Percentiles rank a stretch among this genome's conserved stretches.
phyloP scores from a whole-genome alignment of 2,888 invertebrate species.

The Agrotis clavis region DNA sequence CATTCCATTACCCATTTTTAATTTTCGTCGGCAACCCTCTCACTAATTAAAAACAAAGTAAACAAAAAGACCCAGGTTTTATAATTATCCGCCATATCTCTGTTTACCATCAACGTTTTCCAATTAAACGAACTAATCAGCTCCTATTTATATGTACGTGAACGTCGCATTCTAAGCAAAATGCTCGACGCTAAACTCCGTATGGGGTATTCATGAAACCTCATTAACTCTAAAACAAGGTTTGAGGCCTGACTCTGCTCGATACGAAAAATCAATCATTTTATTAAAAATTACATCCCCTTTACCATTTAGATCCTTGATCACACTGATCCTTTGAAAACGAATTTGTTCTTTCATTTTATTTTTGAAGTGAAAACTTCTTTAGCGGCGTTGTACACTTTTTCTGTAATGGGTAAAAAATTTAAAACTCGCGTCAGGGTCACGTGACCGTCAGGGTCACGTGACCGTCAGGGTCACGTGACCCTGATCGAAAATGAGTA shows the following conservation, averaged over 20 bases:
- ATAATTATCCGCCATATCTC: conserved; percentile 55
- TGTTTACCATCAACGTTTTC: conserved; percentile 57
- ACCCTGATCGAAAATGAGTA: too few species aligned
- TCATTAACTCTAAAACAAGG: conserved; percentile 47
- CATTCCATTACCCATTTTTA: not conserved
- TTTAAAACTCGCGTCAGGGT: too few species aligned
- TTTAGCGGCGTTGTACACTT: too few species aligned
- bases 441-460: too few species aligned
- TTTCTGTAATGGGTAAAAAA: too few species aligned
- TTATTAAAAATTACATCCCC: not conserved
- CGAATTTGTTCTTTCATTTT: not conserved
- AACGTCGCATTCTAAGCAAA: conserved; percentile 43
- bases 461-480: too few species aligned
- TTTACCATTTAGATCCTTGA: not conserved
- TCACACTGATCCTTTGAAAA: not conserved
- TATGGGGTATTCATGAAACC: conserved; percentile 57
- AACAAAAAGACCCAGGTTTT: conserved; percentile 39
- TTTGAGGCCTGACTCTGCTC: conserved; percentile 4
- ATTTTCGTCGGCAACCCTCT: not conserved
- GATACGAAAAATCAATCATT: not conserved
- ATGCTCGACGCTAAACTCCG: conserved; percentile 46
- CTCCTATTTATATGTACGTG: conserved; percentile 52
- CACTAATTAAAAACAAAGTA: conserved; percentile 4
- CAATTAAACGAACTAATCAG: conserved; percentile 66
- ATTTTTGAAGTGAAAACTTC: too few species aligned